These are phyloP conservation scores for Andrena haemorrhoa DNA, from an alignment of 2,888 invertebrate species.

Conservation along the genomic window DNA sequence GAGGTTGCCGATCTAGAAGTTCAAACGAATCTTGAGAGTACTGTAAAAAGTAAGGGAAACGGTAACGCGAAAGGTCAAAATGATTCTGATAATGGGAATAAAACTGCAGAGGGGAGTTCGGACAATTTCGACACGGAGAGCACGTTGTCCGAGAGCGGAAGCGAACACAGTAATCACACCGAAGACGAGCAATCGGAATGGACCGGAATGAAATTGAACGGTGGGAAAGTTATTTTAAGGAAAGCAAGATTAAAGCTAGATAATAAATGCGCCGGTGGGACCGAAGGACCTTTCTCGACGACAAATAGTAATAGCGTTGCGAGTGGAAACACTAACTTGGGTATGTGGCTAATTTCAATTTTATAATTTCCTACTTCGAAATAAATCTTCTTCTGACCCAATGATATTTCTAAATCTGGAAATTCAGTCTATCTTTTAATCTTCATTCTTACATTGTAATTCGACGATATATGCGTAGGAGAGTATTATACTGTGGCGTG, in stretches of 20 bases:
- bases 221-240: conserved; percentile 89
- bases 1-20: conserved; percentile 60
- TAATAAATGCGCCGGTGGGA: conserved; percentile 80
- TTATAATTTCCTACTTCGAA: background rate
- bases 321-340: conserved; percentile 76
- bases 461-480: background rate
- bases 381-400: conserved; percentile 1
- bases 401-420: background rate
- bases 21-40: conserved; percentile 53
- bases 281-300: conserved; percentile 90
- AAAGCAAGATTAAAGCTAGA: conserved; percentile 89
- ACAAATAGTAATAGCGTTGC: conserved; percentile 76
- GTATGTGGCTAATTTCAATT: conserved; percentile 59
- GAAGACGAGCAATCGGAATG: conserved; percentile 84
- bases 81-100: conserved; percentile 82
- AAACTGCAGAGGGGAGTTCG: conserved; percentile 74
- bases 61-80: conserved; percentile 83
- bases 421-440: background rate
- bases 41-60: conserved; percentile 51
- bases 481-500: background rate
- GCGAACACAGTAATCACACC: conserved; percentile 79
- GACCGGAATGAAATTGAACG: conserved; percentile 85
- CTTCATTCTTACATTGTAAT: background rate
- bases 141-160: conserved; percentile 78
- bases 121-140: conserved; percentile 78